Evolutionary conservation across 2,113 vertebrate genomes (phyloP), one percentile per base, ranked within the genome.

Genomic region (Pachypanchax playfairii): DNA sequence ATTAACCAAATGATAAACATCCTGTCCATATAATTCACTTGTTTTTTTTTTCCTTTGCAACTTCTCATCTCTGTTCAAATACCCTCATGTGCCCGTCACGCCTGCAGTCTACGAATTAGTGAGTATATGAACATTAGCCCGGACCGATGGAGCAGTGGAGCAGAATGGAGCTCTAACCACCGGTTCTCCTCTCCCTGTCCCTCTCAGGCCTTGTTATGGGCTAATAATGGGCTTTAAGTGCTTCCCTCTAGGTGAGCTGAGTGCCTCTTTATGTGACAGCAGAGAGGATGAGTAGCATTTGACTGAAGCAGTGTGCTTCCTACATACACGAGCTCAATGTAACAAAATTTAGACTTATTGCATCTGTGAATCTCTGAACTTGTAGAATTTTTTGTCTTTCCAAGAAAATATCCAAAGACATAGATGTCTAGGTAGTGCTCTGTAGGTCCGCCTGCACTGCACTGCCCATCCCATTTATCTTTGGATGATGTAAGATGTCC

Each of bases 171-270:
- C n/a, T 14, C 46, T 38, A 49, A 61, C 44, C 22, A 29, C 18
- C 11, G n/a, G 0, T 53, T 61, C 35, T 12, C 42, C 44, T 39
- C n/a, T 65, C 31, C 65, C 57, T 28, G 60, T 13, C 36, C 46
- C 72, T 79, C 63, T 74, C 15, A 51, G 48, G 55, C 55, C 63
- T 56, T 51, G 24, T 85, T 82, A 86, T 60, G 57, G 63, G 65
- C 73, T 75, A 83, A 82, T 84, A 86, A 86, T 80, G 80, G 69
- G 47, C 55, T 82, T 35, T 84, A 73, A 85, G 80, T 80, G 73
- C 64, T 79, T 70, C 51, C 52, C 55, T 79, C 41, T 44, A 65
- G 50, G 41, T 75, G 42, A 15, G 24, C 78, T 74, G 58, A 82
- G 31, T 84, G 80, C 61, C 74, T 10, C 65, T 71, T 71, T 76